phyloP scores from a whole-genome alignment of 1,140 invertebrate genomes.

The Bombus ignitus region DNA sequence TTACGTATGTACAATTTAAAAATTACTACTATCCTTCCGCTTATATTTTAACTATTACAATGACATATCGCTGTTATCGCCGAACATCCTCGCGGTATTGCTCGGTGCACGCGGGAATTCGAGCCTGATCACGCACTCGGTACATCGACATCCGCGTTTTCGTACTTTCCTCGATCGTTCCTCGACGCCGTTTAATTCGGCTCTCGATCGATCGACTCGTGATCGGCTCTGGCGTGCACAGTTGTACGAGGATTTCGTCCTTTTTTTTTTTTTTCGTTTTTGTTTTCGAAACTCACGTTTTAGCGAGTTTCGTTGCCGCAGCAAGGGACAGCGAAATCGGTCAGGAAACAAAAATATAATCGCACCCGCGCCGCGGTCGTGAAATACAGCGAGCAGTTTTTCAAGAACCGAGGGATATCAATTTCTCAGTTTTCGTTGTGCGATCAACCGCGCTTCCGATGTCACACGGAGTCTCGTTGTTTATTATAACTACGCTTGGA shows the following conservation, averaged over 20 bases:
- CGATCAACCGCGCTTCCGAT: constrained; percentile 29
- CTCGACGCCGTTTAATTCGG: neutral
- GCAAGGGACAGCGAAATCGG: constrained; percentile 41
- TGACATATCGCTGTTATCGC: constrained; percentile 29
- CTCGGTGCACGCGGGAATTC: constrained; percentile 58
- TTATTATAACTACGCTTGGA: neutral
- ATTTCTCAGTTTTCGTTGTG: constrained; percentile 25
- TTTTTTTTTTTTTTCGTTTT: neutral
- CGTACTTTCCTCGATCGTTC: neutral
- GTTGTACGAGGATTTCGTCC: constrained; percentile 48
- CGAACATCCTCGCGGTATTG: constrained; percentile 60
- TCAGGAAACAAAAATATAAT: constrained; percentile 50
- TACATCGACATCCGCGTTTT: neutral
- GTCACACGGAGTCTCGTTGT: constrained; percentile 1
- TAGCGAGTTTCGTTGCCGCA: constrained; percentile 43
- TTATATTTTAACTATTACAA: constrained; percentile 59
- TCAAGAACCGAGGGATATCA: constrained; percentile 21
- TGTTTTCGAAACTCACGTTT: neutral
- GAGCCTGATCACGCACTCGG: constrained; percentile 16
- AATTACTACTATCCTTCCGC: constrained; percentile 71
- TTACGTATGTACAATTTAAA: constrained; percentile 81
- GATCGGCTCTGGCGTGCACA: constrained; percentile 10
- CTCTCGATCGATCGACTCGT: neutral
- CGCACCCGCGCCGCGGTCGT: constrained; percentile 3
- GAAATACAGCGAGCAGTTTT: constrained; percentile 33